Conservation (phyloP, 2,888 invertebrate genomes). For the Malthinus flaveolus region DNA sequence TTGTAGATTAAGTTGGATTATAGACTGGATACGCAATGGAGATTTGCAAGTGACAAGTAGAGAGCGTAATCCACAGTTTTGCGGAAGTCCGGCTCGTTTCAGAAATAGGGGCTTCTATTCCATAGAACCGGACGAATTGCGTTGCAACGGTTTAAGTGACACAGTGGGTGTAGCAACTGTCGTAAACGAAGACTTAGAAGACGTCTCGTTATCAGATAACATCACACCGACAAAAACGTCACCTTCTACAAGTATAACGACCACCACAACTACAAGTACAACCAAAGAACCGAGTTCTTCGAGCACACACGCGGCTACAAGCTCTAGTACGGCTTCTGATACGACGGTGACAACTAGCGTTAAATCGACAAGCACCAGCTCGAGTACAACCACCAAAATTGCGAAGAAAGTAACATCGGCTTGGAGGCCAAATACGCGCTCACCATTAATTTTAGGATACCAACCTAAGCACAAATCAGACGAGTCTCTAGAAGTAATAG, state of each 20-base stretch:
- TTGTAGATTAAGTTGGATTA: slow-evolving; percentile 85
- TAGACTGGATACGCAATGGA: slow-evolving; percentile 85
- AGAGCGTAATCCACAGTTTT: slow-evolving; percentile 90
- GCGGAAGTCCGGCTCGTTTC: slow-evolving; percentile 80
- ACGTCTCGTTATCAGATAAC: slow-evolving; percentile 46
- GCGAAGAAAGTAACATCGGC: slow-evolving; percentile 45
- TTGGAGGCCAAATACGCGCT: slow-evolving; percentile 57
- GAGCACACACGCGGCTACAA: slow-evolving; percentile 40
- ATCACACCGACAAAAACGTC: slow-evolving; percentile 22
- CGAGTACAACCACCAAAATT: slow-evolving; percentile 42
- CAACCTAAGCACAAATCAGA: slow-evolving; percentile 66
- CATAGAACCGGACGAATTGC: slow-evolving; percentile 76
- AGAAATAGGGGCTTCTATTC: slow-evolving; percentile 85
- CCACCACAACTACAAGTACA: slow-evolving; percentile 41
- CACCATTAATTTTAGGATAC: slow-evolving; percentile 73
- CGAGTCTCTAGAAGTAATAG: slow-evolving; percentile 74
- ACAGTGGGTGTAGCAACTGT: slow-evolving; percentile 61
- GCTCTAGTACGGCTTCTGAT: slow-evolving; percentile 41
- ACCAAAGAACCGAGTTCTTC: slow-evolving; percentile 42
- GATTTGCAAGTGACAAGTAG: slow-evolving; percentile 91
- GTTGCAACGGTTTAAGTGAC: slow-evolving; percentile 56
- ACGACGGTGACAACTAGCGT: slow-evolving; percentile 45
- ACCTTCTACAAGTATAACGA: slow-evolving; percentile 16
- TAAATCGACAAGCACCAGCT: slow-evolving; percentile 48
- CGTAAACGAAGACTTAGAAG: slow-evolving; percentile 58